A percentile compares a stretch with the other conserved stretches of the same genome.
Evolutionary conservation across 2,888 invertebrate genomes (phyloP).

Genomic region (Melikaiella ostensackeni): DNA sequence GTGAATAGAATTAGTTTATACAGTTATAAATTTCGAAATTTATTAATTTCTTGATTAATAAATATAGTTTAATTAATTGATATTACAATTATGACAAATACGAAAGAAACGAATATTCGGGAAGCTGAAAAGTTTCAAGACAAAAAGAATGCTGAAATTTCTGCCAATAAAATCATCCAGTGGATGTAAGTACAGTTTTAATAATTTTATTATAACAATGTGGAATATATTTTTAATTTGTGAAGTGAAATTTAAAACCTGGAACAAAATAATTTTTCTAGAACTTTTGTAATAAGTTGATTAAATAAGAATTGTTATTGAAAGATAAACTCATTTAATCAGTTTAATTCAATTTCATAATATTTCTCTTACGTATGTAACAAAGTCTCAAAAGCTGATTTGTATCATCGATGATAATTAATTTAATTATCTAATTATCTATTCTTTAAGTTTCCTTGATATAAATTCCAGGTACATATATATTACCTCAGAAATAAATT

Average conservation of each 20-base stretch:
- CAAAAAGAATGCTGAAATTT: neutral
- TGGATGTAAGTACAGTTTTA: conserved; percentile 19
- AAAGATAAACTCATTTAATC: neutral
- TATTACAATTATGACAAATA: neutral
- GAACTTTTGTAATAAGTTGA: neutral
- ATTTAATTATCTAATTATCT: no score
- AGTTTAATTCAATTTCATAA: neutral
- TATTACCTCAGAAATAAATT: neutral
- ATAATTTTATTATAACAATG: neutral
- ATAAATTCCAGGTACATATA: neutral
- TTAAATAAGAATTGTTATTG: neutral
- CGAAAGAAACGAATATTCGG: neutral
- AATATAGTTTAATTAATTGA: neutral
- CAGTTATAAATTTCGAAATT: neutral
- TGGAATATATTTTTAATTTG: neutral
- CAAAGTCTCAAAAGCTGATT: neutral
- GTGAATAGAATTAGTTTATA: neutral
- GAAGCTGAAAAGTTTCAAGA: neutral
- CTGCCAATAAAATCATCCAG: conserved; percentile 3
- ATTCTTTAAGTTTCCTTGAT: neutral
- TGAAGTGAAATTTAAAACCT: neutral
- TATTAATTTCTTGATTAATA: neutral
- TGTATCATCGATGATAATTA: neutral
- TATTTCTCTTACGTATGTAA: neutral
- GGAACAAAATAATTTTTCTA: neutral